These are phyloP conservation scores for Vidua macroura DNA, from an alignment of 2,113 vertebrate species.

Conservation along the genomic window DNA sequence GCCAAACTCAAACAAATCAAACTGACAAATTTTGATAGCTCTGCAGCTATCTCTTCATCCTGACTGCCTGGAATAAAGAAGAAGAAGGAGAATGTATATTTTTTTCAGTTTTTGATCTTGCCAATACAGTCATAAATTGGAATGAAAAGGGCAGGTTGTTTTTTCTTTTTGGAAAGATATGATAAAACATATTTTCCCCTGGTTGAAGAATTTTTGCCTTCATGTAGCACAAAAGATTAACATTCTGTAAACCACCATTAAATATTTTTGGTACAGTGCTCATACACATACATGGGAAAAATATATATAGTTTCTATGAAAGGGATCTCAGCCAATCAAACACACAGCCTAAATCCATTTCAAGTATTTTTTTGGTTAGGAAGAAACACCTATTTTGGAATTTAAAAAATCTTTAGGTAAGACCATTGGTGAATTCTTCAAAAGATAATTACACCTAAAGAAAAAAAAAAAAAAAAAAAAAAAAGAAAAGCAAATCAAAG, in stretches of 20 bases:
- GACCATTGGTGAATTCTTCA: background rate
- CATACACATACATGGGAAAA: background rate
- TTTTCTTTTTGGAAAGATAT: background rate
- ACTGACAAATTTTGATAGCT: background rate
- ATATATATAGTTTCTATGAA: background rate
- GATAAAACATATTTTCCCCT: background rate
- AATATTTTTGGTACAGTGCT: background rate
- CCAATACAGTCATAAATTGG: background rate
- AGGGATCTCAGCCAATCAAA: background rate
- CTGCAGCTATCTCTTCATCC: background rate
- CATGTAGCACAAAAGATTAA: background rate
- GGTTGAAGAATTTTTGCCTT: background rate
- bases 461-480: background rate
- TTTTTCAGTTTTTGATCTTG: background rate
- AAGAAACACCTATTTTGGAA: background rate
- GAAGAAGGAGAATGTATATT: background rate
- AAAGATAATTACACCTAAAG: background rate
- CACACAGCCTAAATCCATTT: background rate
- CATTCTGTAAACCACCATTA: background rate
- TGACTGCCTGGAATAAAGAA: conserved; percentile 4
- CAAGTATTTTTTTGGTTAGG: background rate
- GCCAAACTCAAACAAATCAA: conserved; percentile 16
- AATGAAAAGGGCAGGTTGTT: background rate
- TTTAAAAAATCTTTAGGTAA: background rate
- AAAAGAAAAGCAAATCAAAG: background rate